phyloP scores from a whole-genome alignment of 2,888 invertebrate genomes.

The Drosophila formosana region DNA sequence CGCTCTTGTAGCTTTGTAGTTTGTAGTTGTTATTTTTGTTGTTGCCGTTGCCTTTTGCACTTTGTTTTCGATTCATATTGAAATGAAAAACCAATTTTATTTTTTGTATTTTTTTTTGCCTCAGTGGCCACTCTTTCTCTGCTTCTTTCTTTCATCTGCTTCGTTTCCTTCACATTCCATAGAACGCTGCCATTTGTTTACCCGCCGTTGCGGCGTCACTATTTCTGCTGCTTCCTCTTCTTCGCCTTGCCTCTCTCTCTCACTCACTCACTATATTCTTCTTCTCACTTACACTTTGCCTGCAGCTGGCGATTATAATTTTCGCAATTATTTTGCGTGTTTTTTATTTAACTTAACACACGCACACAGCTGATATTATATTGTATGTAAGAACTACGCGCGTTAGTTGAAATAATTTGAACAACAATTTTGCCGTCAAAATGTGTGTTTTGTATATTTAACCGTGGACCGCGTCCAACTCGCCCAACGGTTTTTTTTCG shows the following conservation, averaged over 20 bases:
- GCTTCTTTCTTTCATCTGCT: conserved; percentile 22
- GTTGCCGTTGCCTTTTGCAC: conserved; percentile 75
- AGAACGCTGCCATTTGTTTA: conserved; percentile 65
- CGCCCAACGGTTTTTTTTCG: conserved; percentile 65
- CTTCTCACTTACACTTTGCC: conserved; percentile 71
- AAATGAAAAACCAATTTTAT: conserved; percentile 59
- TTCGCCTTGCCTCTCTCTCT: conserved; percentile 1
- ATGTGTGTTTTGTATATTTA: conserved; percentile 28
- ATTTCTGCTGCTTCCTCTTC: conserved; percentile 13
- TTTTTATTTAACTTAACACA: conserved; percentile 45
- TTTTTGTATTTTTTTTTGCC: conserved; percentile 16
- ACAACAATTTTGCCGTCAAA: conserved; percentile 51
- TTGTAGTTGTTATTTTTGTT: conserved; percentile 29
- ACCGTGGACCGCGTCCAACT: conserved; percentile 65
- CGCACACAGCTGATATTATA: conserved; percentile 14
- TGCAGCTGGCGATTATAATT: conserved; percentile 58
- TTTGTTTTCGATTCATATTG: conserved; percentile 63
- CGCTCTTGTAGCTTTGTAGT: conserved; percentile 50
- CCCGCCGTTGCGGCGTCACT: conserved; percentile 62
- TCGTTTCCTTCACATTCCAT: conserved; percentile 56
- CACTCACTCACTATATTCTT: conserved; percentile 7
- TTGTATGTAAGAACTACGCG: conserved; percentile 26
- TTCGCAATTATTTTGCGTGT: conserved; percentile 63
- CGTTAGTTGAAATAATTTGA: conserved; percentile 48
- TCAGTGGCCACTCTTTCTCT: conserved; percentile 23